Evolutionary conservation across 2,888 invertebrate genomes (phyloP), one percentile per base, ranked within the genome.

Genomic region (Thymelicus lineola): DNA sequence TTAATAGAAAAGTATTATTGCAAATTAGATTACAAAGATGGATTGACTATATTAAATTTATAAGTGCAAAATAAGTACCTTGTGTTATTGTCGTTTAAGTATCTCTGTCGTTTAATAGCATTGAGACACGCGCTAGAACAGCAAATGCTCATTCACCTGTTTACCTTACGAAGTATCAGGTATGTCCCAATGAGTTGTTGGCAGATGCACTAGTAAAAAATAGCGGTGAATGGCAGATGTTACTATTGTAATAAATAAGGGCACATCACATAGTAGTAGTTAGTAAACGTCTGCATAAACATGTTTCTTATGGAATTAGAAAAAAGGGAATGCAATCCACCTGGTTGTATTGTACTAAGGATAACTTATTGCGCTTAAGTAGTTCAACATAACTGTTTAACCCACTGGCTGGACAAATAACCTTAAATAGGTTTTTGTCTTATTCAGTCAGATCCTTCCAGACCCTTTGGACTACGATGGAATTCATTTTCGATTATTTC

Each of bases 141-240:
- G 12, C 58, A 48, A 59, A 55, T 68, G 61, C 35, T 55, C 45
- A 62, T 5, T 35, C 61, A 61, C 42, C 35, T 61, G 53, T 45
- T 35, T 2, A 35, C 60, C 15, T 46, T 42, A 55, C 42, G 20
- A 12, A 64, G 10, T 28, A 46, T 14, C 5, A 14, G 14, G 57
- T 10, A 65, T 45, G 28, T 65, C 28, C n/a, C 17, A 58, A 58
- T 58, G n/a, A 57, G n/a, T 42, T 4, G 0, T 2, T 14, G 42
- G 28, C 67, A 67, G 67, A 67, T 61, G 67, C 45, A 9, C 50
- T 45, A 14, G 15, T 45, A 67, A 67, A 67, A 57, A 42, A n/a
- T 20, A 55, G 55, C 55, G 55, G 28, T 28, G 14, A 45, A 38
- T 28, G n/a, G 61, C 67, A 60, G 61, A 61, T 67, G 61, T 67